phyloP scores from a whole-genome alignment of 2,113 vertebrate genomes.

The Athene noctua region DNA sequence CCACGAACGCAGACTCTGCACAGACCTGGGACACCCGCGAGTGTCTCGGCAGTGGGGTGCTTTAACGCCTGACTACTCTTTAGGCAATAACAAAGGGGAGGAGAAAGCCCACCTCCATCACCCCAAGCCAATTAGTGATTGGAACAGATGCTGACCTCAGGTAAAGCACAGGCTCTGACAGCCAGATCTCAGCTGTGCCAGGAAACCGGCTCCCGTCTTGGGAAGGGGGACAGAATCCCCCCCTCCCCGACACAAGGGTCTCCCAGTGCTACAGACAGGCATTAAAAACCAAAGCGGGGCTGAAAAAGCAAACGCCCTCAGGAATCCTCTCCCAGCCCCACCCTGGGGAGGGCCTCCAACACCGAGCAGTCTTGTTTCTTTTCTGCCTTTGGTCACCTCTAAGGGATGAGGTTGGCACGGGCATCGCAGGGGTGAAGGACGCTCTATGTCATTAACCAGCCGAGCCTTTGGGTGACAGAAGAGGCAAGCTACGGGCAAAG shows the following conservation, averaged over 20 bases:
- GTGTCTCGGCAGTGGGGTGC: neutral
- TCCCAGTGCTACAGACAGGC: neutral
- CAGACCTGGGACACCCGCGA: neutral
- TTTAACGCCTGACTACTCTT: neutral
- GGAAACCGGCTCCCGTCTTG: accelerated
- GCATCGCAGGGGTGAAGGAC: too few relatives aligned
- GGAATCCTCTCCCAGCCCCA: too few relatives aligned
- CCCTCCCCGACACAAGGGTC: neutral
- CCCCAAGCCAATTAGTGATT: neutral
- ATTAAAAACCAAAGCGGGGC: neutral
- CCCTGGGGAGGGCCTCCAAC: too few relatives aligned
- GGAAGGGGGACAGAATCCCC: neutral
- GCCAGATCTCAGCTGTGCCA: neutral
- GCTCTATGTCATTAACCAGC: too few relatives aligned
- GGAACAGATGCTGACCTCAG: neutral
- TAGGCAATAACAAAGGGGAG: neutral
- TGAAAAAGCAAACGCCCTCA: neutral
- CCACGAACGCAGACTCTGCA: neutral
- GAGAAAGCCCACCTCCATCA: neutral
- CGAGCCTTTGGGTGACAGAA: too few relatives aligned
- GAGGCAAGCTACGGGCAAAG: too few relatives aligned
- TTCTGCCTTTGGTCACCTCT: too few relatives aligned
- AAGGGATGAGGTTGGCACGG: too few relatives aligned
- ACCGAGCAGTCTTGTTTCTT: too few relatives aligned
- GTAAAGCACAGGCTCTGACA: neutral